Conservation (phyloP, 2,113 vertebrate genomes). For the Azemiops feae region DNA sequence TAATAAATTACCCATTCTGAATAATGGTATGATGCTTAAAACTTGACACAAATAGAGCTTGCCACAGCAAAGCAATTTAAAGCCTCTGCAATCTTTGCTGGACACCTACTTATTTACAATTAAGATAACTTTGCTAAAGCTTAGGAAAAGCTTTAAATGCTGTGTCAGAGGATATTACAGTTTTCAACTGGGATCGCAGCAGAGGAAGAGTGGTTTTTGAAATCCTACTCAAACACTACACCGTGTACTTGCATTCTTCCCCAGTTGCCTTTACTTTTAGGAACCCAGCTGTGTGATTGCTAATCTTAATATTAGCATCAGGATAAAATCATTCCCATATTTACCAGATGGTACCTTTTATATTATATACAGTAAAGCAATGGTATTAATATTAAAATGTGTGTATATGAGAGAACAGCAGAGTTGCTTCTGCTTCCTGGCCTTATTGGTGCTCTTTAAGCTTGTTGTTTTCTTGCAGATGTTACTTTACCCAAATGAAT, state of each 20-base stretch:
- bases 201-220: not conserved
- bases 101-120: not conserved
- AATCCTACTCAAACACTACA: no score
- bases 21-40: not conserved
- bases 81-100: not conserved
- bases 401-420: no score
- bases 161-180: not conserved
- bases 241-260: no score
- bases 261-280: not conserved
- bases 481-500: no score
- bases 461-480: no score
- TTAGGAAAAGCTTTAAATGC: not conserved
- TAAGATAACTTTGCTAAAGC: not conserved
- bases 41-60: not conserved
- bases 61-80: not conserved
- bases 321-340: not conserved
- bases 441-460: no score
- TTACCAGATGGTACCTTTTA: not conserved
- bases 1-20: not conserved
- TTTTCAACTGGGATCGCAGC: not conserved
- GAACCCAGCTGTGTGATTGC: not conserved
- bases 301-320: not conserved
- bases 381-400: not conserved
- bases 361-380: not conserved
- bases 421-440: not conserved